Base-by-base conservation (phyloP, 1,140 invertebrate genomes). In the Sweltsa coloradensis region DNA sequence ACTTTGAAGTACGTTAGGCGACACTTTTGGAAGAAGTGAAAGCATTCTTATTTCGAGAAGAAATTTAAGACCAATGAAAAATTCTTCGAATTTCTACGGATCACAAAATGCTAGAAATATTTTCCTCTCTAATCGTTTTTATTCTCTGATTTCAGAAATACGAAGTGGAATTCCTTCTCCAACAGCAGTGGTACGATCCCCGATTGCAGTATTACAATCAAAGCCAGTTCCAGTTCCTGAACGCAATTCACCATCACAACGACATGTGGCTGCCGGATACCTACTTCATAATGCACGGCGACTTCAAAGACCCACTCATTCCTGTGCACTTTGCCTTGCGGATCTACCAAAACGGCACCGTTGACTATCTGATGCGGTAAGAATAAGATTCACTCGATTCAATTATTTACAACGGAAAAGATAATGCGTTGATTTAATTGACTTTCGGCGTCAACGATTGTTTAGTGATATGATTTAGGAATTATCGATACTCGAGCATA, bases 201-300 rank as follows among this genome's bases (percentile, higher is more conserved):
- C 74, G 89, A 40, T 67, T 92, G 46, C 75, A 78, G 53, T 90
- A 90, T 67, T 82, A 83, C 58, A 89, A 89, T 66, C 80, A 81
- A 61, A 85, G 81, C 54, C 76, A 81, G 60, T 89, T 86, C 68
- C 79, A 84, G 58, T 90, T 81, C 65, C 70, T 93, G 51, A 92
- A 92, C 65, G 89, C 85, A 44, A 87, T 93, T 51, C 87, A 90
- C 62, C 88, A 91, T 66, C 81, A 88, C 67, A 78, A 86, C 57
- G 77, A 86, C 57, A 83, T 93, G 59, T 93, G 89, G 89, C 74
- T 90, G 54, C 89, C 89, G 34, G 89, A 93, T 67, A 91, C 88
- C 21, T 92, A 92, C 66, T 92, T 92, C 71, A 91, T 92, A 62
- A 92, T 92, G 83, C 89, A 92, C 67, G 89, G 89, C 47, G 88